Percentiles rank a stretch among this genome's conserved stretches.
These are phyloP conservation scores for Chrysocyon brachyurus DNA, from an alignment of 2,797 vertebrate genomes.

Conservation along the genomic window DNA sequence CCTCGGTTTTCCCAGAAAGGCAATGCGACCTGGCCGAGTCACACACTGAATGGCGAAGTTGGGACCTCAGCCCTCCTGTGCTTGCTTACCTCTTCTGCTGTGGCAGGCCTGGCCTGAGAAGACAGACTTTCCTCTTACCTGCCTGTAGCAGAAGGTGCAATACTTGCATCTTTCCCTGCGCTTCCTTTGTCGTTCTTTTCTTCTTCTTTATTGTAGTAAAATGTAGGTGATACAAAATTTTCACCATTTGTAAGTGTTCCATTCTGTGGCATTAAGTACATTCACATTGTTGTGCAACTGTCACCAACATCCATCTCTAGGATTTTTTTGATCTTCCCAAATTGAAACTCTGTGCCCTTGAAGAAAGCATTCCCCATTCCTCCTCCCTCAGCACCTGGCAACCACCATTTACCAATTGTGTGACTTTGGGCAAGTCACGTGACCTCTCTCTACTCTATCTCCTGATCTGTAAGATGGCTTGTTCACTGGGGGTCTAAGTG, in stretches of 20 bases:
- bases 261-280: background rate
- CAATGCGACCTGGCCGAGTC: background rate
- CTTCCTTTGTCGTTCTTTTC: background rate
- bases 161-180: background rate
- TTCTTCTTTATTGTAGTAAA: background rate
- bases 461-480: background rate
- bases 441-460: background rate
- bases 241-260: background rate
- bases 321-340: background rate
- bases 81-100: background rate
- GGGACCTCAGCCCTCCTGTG: background rate
- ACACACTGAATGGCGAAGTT: accelerated
- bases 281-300: background rate
- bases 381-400: background rate
- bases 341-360: background rate
- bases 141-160: background rate
- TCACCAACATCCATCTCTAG: background rate
- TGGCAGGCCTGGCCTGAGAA: background rate
- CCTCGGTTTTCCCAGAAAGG: background rate
- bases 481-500: background rate
- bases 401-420: background rate
- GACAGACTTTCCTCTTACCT: background rate
- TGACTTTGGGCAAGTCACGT: background rate
- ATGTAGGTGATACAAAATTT: background rate
- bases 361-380: background rate